Conservation (phyloP, 2,888 invertebrate species). For the Leistus spinibarbis region DNA sequence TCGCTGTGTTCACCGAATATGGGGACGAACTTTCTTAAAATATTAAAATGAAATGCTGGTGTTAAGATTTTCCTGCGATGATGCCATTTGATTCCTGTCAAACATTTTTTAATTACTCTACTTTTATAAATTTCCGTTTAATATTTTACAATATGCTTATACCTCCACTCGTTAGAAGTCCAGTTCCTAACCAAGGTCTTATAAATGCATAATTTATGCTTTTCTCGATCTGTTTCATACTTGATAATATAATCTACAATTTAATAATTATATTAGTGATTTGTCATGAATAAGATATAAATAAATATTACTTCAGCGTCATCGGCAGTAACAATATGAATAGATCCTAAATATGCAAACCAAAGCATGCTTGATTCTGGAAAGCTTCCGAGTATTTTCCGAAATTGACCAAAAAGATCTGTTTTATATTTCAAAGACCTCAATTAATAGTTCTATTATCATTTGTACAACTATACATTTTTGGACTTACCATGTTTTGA, state of each 20-base stretch:
- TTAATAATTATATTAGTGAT: no score
- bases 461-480: not conserved
- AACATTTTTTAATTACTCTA: not conserved
- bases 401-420: not conserved
- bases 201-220: not conserved
- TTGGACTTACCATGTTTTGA: not conserved
- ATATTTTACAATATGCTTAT: not conserved
- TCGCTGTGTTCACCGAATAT: slow-evolving; percentile 23
- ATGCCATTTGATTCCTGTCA: slow-evolving; percentile 27
- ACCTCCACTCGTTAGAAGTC: slow-evolving; percentile 12
- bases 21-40: slow-evolving; percentile 10
- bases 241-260: slow-evolving; percentile 27
- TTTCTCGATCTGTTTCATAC: slow-evolving; percentile 18
- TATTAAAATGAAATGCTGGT: slow-evolving; percentile 34
- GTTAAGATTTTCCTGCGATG: slow-evolving; percentile 27
- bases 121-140: not conserved
- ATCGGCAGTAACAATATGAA: slow-evolving; percentile 16
- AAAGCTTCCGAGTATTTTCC: not conserved
- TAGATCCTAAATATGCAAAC: not conserved
- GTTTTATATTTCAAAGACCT: no score
- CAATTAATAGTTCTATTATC: no score
- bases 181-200: slow-evolving; percentile 10
- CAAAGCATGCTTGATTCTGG: not conserved
- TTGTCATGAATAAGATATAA: not conserved
- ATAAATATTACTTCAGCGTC: slow-evolving; percentile 29